Percentiles rank a stretch among this genome's conserved stretches.
These are phyloP conservation scores for Parotia lawesii DNA, from an alignment of 2,113 vertebrate species.

Conservation along the genomic window DNA sequence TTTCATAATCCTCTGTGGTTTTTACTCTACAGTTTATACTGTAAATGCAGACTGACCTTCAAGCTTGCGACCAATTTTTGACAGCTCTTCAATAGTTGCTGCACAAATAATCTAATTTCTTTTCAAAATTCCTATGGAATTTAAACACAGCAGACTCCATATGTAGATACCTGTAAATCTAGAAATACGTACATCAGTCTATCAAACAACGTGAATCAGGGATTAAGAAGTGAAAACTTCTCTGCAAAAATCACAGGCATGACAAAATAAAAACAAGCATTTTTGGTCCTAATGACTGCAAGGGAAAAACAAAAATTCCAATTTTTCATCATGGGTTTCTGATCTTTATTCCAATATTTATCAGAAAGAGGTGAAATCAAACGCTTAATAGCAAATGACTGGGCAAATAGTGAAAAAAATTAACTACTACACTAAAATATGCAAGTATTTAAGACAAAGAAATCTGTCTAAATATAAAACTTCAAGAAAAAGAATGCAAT, in stretches of 20 bases:
- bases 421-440: background rate
- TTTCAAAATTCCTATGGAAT: background rate
- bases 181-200: background rate
- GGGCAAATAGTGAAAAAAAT: background rate
- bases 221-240: background rate
- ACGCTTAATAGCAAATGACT: background rate
- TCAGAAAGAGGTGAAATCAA: background rate
- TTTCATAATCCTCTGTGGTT: slow-evolving; percentile 35
- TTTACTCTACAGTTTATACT: slow-evolving; percentile 17
- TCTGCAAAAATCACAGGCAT: background rate
- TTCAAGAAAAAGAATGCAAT: background rate
- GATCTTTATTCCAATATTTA: background rate
- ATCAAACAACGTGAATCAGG: background rate
- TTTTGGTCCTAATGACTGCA: background rate
- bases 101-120: background rate
- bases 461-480: background rate
- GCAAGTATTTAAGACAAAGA: background rate
- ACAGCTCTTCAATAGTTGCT: background rate
- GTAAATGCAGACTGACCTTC: slow-evolving; percentile 24
- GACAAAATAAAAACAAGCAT: background rate
- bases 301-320: background rate
- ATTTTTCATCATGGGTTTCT: background rate
- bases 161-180: background rate
- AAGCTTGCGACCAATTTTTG: background rate
- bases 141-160: background rate